Conservation (phyloP, 2,113 vertebrate species). For the Shinisaurus crocodilurus region DNA sequence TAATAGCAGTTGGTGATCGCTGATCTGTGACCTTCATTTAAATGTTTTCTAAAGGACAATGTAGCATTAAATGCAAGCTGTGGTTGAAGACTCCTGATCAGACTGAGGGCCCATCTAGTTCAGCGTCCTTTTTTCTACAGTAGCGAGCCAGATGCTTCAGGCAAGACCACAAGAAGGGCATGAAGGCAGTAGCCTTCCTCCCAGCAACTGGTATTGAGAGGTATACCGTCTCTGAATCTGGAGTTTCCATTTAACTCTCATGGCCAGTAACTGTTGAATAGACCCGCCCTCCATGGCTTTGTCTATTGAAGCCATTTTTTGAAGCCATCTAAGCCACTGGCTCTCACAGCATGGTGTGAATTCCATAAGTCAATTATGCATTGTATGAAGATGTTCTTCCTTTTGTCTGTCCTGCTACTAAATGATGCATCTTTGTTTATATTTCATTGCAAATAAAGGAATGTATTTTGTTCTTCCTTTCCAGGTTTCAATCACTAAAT, state of each 20-base stretch:
- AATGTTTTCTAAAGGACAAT: slow-evolving; percentile 19
- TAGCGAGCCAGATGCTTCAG: neutral
- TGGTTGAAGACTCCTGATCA: neutral
- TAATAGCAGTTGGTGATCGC: neutral
- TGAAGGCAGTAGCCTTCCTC: neutral
- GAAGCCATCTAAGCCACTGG: neutral
- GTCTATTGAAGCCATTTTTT: neutral
- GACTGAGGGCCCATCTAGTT: neutral
- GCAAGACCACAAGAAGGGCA: neutral
- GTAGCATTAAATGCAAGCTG: slow-evolving; percentile 14
- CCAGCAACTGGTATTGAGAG: neutral
- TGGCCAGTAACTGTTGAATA: neutral
- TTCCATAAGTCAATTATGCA: neutral
- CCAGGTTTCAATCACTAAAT: neutral
- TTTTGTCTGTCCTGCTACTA: neutral
- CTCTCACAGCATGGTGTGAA: neutral
- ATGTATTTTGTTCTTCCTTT: neutral
- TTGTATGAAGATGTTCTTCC: neutral
- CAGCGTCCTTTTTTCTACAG: neutral
- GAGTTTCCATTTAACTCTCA: neutral
- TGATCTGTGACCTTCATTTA: neutral
- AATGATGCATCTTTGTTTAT: neutral
- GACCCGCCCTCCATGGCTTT: neutral
- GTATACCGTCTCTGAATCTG: neutral
- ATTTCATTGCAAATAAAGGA: neutral